Conservation (phyloP, 2,113 vertebrate genomes). For the Varanus komodoensis region DNA sequence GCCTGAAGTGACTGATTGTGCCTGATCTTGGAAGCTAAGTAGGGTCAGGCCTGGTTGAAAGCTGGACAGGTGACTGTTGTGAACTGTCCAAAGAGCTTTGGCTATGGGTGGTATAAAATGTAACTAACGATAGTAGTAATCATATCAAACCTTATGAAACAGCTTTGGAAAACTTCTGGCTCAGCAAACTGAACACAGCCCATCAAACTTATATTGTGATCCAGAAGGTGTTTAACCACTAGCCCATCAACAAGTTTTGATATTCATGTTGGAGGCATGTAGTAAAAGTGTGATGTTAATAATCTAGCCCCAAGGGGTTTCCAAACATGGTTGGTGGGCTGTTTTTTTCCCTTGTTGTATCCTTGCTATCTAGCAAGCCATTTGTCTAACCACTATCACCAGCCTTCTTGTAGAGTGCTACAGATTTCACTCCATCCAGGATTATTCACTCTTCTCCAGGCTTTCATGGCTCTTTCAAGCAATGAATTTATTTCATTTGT, state of each 20-base stretch:
- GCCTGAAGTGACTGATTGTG: too few relatives aligned
- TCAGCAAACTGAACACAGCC: neutral
- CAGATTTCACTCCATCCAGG: neutral
- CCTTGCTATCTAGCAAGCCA: neutral
- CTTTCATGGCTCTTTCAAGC: neutral
- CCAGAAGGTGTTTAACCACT: neutral
- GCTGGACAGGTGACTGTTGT: too few relatives aligned
- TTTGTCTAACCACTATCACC: neutral
- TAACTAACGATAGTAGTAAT: too few relatives aligned
- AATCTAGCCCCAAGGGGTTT: neutral
- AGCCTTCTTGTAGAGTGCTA: neutral
- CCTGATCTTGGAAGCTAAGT: too few relatives aligned
- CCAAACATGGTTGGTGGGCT: neutral
- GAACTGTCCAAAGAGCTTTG: too few relatives aligned
- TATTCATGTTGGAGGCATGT: neutral
- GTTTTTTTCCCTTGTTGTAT: neutral
- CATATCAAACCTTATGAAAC: neutral
- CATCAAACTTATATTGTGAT: neutral
- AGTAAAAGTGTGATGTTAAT: neutral
- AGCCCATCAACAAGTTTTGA: neutral
- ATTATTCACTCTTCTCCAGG: conserved; percentile 22
- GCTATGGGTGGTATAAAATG: too few relatives aligned
- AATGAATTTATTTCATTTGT: conserved; percentile 12
- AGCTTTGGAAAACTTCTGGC: neutral
- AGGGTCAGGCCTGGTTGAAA: too few relatives aligned